Evolutionary conservation across 2,888 invertebrate genomes (phyloP), one percentile per base, ranked within the genome.

Genomic region (Euphydryas editha): DNA sequence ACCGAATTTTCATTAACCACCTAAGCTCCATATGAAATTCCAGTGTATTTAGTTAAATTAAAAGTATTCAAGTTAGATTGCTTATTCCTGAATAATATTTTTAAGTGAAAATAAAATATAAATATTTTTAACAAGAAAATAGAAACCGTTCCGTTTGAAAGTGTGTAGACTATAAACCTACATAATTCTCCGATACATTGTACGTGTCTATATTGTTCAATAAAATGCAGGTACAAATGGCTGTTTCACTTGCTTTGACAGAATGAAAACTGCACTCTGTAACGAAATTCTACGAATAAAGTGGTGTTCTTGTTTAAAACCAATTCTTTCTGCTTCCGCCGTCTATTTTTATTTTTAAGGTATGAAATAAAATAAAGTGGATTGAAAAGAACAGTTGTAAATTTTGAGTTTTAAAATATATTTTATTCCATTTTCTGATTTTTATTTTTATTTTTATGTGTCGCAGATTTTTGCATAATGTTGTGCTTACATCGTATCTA

Each of bases 181-280:
- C 18, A 46, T 1, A 17, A 18, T 11, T 46, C 17, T 10, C 11
- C 46, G 10, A 17, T 18, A 46, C 10, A 10, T 46, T 46, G 17
- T 46, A 46, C 30, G 46, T 18, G 13, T 39, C 1, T 4, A 21
- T 47, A 47, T 20, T 7, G 47, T 13, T 13, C 21, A 21, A 47
- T 47, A 47, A 47, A 47, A 47, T 47, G 20, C 47, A 47, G 20
- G 11, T 47, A 47, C 47, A 47, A 47, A 20, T 47, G 47, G 11
- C 13, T 47, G 47, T 47, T 47, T 47, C 47, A 21, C 13, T 47
- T 20, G 10, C 47, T 18, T 21, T 20, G 47, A 20, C 47, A 47
- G 47, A 20, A 4, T 11, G 18, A 20, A n/a, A 47, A 47, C 47
- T 47, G 11, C 20, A 20, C 47, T 47, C 20, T 47, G 20, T 20